These are phyloP conservation scores for Solen grandis DNA, from an alignment of 1,140 invertebrate genomes.

Conservation along the genomic window DNA sequence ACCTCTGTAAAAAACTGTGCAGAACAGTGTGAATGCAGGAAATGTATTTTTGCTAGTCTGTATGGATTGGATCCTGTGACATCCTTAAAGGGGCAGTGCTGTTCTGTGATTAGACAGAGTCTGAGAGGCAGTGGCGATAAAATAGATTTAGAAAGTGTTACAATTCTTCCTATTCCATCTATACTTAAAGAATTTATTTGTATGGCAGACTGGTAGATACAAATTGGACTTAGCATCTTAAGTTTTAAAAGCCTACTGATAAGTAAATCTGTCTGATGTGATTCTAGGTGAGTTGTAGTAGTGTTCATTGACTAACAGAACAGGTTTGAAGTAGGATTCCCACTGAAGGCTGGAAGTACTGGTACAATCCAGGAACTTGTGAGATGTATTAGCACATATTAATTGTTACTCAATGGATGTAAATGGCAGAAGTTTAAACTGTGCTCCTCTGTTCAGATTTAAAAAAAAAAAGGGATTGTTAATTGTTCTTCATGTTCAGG, in stretches of 20 bases:
- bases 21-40: background rate
- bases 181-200: background rate
- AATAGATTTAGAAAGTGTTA: background rate
- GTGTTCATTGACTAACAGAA: background rate
- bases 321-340: background rate
- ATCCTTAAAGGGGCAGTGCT: constrained; percentile 8
- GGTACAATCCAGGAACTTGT: background rate
- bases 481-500: too few relatives aligned
- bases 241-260: background rate
- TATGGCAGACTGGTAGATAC: background rate
- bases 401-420: too few relatives aligned
- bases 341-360: background rate
- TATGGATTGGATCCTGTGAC: background rate
- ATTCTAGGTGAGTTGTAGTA: background rate
- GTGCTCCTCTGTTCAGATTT: too few relatives aligned
- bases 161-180: background rate
- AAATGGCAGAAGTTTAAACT: too few relatives aligned
- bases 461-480: too few relatives aligned
- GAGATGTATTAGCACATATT: too few relatives aligned
- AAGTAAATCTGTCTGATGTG: background rate
- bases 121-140: background rate
- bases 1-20: background rate
- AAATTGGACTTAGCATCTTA: too few relatives aligned
- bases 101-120: constrained; percentile 13
- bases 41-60: background rate